Percentiles rank a stretch among this genome's conserved stretches.
phyloP scores from a whole-genome alignment of 2,797 vertebrate genomes.

The Lithobates sylvaticus region DNA sequence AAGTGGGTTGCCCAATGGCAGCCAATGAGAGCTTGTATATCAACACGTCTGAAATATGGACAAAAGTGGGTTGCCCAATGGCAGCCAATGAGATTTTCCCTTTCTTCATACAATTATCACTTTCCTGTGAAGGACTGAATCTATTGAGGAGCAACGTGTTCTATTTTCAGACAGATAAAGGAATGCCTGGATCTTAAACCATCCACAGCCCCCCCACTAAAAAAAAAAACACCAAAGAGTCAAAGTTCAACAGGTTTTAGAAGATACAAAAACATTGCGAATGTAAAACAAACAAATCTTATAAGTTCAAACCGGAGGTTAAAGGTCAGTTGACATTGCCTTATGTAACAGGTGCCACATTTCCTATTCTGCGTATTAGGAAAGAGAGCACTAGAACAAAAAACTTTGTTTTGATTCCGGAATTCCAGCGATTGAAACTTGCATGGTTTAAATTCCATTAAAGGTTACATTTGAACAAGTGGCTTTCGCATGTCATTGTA shows the following conservation, averaged over 20 bases:
- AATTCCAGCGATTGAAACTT: conserved; percentile 67
- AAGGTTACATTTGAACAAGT: conserved; percentile 73
- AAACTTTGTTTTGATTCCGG: conserved; percentile 47
- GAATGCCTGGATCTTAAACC: no score
- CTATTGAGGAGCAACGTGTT: no score
- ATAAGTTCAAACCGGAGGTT: not conserved
- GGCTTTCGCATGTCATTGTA: conserved; percentile 64
- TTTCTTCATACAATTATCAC: no score
- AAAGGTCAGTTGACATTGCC: not conserved
- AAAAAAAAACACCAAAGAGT: no score
- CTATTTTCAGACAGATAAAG: no score
- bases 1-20: no score
- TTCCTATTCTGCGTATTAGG: conserved; percentile 60
- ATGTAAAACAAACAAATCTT: not conserved
- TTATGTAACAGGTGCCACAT: conserved; percentile 54
- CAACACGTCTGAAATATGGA: no score
- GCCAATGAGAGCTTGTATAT: no score
- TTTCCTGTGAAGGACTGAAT: no score
- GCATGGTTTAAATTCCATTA: conserved; percentile 72
- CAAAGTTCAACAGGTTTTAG: not conserved
- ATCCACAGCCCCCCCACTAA: no score
- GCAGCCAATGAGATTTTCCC: no score
- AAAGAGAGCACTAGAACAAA: conserved; percentile 54
- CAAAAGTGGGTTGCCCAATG: no score
- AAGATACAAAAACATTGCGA: not conserved